These are phyloP conservation scores for Lordiphosa collinella DNA, from an alignment of 1,140 invertebrate species.

Conservation along the genomic window DNA sequence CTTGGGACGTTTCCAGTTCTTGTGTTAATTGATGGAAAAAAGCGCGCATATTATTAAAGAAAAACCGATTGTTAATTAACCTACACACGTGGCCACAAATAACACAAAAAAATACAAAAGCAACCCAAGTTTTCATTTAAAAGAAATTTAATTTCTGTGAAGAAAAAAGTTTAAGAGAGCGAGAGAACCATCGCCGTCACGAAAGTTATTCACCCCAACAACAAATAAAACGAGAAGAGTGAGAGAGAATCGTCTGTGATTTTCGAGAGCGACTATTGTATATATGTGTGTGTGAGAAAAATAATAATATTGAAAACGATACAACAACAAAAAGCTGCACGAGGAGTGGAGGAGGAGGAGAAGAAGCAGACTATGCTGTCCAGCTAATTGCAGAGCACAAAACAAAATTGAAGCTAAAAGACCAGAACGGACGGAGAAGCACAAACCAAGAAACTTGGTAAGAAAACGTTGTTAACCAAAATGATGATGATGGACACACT, in stretches of 20 bases:
- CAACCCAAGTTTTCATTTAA: slow-evolving; percentile 52
- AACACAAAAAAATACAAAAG: slow-evolving; percentile 28
- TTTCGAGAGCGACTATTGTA: slow-evolving; percentile 31
- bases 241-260: slow-evolving; percentile 54
- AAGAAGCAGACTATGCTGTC: slow-evolving; percentile 42
- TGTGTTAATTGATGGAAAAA: too few relatives aligned
- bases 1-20: too few relatives aligned
- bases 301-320: slow-evolving; percentile 74
- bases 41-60: too few relatives aligned
- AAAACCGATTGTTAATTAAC: slow-evolving; percentile 15
- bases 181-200: slow-evolving; percentile 60
- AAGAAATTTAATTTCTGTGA: slow-evolving; percentile 61
- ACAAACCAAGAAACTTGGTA: slow-evolving; percentile 23
- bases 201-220: slow-evolving; percentile 74
- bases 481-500: slow-evolving; percentile 79
- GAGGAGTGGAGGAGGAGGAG: slow-evolving; percentile 21
- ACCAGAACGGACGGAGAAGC: slow-evolving; percentile 27
- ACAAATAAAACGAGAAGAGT: slow-evolving; percentile 42
- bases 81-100: slow-evolving; percentile 30
- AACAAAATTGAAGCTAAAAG: slow-evolving; percentile 59
- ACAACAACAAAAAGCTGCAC: slow-evolving; percentile 47
- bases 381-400: slow-evolving; percentile 68
- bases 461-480: slow-evolving; percentile 22
- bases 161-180: slow-evolving; percentile 58
- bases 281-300: slow-evolving; percentile 35